Base-by-base conservation (phyloP, 2,113 vertebrate species). In the Siniperca chuatsi region DNA sequence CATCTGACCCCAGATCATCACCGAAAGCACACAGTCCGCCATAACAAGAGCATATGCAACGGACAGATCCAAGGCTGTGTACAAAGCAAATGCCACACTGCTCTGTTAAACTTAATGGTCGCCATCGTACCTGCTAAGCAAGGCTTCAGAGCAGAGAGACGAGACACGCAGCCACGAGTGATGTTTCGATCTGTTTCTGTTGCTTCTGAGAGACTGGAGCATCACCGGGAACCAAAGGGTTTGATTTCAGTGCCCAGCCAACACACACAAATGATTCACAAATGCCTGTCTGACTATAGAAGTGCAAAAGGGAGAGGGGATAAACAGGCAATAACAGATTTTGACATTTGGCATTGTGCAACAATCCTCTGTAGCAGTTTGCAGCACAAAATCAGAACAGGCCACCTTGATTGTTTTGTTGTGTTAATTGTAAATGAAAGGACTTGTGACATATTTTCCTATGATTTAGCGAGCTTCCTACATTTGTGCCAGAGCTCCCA, bases 1-100 rank as follows among this genome's bases (percentile, higher is more conserved):
- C 85, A 88, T 99, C 93, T 99, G 97, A 99, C 81, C 65, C n/a
- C 79, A 75, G 25, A 70, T 68, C n/a, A 78, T 67, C 83, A 82
- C 70, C 2, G 21, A 60, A 78, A 84, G 66, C 86, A 86, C 91
- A 88, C 83, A 77, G 79, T 55, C 44, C 37, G 15, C 71, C 66
- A 55, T 80, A 64, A n/a, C 58, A 40, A 65, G 58, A 87, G 74
- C 84, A 86, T 87, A 90, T 91, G 88, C 89, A 92, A 87, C 42
- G 21, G 76, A 86, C 74, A 75, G 66, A 73, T 78, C 70, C 70
- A 48, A 62, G n/a, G 72, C 83, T 85, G 74, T 79, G 79, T 57
- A 62, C 85, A 83, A 76, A 88, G 81, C 84, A 57, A 83, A 60
- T 37, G 79, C 54, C 64, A 57, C 73, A 64, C 72, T 73, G 75